Evolutionary conservation across 92 coral and sea anemone species (phyloP), one percentile per base, ranked within the genome.

Genomic region (Ricordea florida): DNA sequence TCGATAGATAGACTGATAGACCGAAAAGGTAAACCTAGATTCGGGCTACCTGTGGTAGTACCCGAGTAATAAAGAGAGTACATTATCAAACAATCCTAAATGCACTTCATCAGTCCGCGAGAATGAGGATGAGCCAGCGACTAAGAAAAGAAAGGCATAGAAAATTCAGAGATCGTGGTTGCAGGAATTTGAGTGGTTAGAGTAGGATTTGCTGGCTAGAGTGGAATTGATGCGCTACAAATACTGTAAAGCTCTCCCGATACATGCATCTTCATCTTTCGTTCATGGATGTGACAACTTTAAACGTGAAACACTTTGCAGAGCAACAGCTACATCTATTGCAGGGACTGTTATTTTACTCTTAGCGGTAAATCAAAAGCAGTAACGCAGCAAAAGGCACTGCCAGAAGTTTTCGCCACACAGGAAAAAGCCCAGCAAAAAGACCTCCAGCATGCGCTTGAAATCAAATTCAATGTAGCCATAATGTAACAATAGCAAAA

Each of bases 391-490:
- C 40, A 23, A 33, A 38, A 57, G 50, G 51, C 81, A 66, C 66
- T 74, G n/a, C 71, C 55, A 24, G 64, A 38, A 37, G 73, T 76
- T 62, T 69, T 76, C 3, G 74, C 65, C 44, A 57, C 59, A 40
- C 31, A 38, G 68, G 72, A 46, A 41, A 63, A 63, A 33, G 35
- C 38, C 22, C 53, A 76, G 47, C 55, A 52, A 57, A 32, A 21
- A 5, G 74, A 76, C 45, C 57, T 63, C 29, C 32, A 38, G 11
- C 47, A 57, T 11, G 74, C 25, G 34, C 59, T 51, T 34, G 35
- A 76, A 63, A 63, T 75, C 10, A 61, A 76, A 69, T 76, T 76
- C 38, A 76, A 50, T 45, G 72, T 62, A 0, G 83, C 66, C n/a
- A n/a, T n/a, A n/a, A n/a, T n/a, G 51, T 51, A 30, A 18, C 47